A percentile compares a stretch with the other conserved stretches of the same genome.
phyloP scores from a whole-genome alignment of 2,113 vertebrate species.

The Phylloscopus trochiloides region DNA sequence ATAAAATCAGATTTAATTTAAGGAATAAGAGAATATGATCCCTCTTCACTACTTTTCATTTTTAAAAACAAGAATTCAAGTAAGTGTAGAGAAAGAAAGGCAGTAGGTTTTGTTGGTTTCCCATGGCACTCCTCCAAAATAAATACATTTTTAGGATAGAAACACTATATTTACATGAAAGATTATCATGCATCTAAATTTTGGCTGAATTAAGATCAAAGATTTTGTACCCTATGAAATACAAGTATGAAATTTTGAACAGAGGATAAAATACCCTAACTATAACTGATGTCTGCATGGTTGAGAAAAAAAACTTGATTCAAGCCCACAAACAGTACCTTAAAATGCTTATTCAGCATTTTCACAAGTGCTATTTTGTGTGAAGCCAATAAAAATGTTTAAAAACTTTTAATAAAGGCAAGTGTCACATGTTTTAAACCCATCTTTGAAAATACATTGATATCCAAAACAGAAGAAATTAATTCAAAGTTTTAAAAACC shows the following conservation, averaged over 20 bases:
- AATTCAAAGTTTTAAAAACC: accelerated
- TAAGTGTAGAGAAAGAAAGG: not conserved
- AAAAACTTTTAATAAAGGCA: not conserved
- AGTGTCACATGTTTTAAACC: not conserved
- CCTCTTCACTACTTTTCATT: not conserved
- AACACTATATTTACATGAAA: not conserved
- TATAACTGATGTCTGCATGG: not conserved
- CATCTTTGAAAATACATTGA: not conserved
- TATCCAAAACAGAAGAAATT: not conserved
- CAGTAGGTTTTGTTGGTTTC: not conserved
- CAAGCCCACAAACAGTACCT: not conserved
- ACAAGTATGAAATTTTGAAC: not conserved
- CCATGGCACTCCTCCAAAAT: not conserved
- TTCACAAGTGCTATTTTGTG: not conserved
- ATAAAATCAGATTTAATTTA: not conserved
- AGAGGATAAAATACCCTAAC: not conserved
- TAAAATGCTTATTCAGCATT: not conserved
- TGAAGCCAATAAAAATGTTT: not conserved
- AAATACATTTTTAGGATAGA: not conserved
- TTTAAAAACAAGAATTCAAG: not conserved
- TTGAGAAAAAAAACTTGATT: not conserved
- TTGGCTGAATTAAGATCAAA: not conserved
- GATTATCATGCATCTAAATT: not conserved
- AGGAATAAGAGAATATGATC: not conserved
- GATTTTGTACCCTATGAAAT: not conserved